These are phyloP conservation scores for Melikaiella ostensackeni DNA, from an alignment of 2,888 invertebrate genomes.

Conservation along the genomic window DNA sequence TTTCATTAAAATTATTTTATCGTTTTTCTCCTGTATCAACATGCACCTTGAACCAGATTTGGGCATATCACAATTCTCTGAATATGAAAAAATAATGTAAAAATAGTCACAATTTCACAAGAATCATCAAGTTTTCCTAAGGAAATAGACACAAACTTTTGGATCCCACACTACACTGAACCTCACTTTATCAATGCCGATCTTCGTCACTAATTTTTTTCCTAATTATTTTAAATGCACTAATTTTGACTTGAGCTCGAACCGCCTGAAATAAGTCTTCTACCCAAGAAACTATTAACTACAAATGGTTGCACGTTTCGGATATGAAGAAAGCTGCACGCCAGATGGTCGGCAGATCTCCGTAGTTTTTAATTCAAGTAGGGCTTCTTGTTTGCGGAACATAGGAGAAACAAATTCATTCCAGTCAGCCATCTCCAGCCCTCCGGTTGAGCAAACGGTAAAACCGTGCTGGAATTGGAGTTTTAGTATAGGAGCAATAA, in stretches of 20 bases:
- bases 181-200: background rate
- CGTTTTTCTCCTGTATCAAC: too few relatives aligned
- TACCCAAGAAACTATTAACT: background rate
- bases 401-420: conserved; percentile 34
- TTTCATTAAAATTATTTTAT: too few relatives aligned
- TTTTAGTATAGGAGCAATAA: conserved; percentile 32
- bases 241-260: background rate
- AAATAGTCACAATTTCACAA: too few relatives aligned
- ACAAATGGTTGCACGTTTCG: background rate
- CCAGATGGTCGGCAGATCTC: conserved; percentile 35
- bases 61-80: too few relatives aligned
- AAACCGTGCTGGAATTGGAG: conserved; percentile 19
- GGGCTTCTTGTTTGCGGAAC: conserved; percentile 36
- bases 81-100: too few relatives aligned
- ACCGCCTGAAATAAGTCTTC: background rate
- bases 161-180: too few relatives aligned
- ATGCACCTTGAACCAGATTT: too few relatives aligned
- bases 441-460: conserved; percentile 17
- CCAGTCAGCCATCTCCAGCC: conserved; percentile 26
- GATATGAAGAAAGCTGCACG: conserved; percentile 1
- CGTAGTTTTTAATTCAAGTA: conserved; percentile 25
- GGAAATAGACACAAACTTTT: too few relatives aligned
- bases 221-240: background rate
- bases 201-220: background rate
- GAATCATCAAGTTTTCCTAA: too few relatives aligned